Evolutionary conservation across 92 coral and sea anemone species (phyloP).

Genomic region (Parazoanthus atlanticus): DNA sequence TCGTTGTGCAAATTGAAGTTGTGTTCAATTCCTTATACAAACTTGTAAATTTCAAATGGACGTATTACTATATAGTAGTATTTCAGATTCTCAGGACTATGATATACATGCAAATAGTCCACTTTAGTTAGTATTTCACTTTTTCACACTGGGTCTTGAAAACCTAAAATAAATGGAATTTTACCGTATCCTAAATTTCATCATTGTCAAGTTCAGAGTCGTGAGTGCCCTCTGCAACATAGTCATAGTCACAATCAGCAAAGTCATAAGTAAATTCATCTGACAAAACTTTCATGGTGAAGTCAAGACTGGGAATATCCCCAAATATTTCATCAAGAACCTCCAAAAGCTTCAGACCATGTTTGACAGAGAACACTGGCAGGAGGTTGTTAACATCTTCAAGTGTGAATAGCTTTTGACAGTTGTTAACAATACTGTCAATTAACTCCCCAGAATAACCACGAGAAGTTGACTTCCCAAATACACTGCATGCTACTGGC

Average conservation of each 20-base stretch:
- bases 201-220: too few relatives aligned
- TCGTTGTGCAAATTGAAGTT: too few relatives aligned
- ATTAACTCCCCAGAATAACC: constrained; percentile 42
- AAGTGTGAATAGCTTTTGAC: constrained; percentile 39
- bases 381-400: constrained; percentile 33
- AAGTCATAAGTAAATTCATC: neutral
- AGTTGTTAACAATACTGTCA: constrained; percentile 34
- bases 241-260: neutral
- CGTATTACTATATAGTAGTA: too few relatives aligned
- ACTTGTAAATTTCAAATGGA: too few relatives aligned
- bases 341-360: constrained; percentile 11
- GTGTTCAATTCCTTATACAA: too few relatives aligned
- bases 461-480: constrained; percentile 15
- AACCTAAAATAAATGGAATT: too few relatives aligned
- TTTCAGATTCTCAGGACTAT: too few relatives aligned
- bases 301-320: constrained; percentile 33
- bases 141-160: too few relatives aligned
- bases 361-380: constrained; percentile 43
- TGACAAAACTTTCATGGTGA: neutral
- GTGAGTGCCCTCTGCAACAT: too few relatives aligned
- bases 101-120: too few relatives aligned
- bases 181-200: too few relatives aligned
- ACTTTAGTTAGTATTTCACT: too few relatives aligned
- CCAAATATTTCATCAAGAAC: constrained; percentile 46
- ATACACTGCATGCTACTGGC: constrained; percentile 21